A percentile compares a stretch with the other conserved stretches of the same genome.
Conservation (phyloP, 2,888 invertebrate genomes). For the Plusia festucae region DNA sequence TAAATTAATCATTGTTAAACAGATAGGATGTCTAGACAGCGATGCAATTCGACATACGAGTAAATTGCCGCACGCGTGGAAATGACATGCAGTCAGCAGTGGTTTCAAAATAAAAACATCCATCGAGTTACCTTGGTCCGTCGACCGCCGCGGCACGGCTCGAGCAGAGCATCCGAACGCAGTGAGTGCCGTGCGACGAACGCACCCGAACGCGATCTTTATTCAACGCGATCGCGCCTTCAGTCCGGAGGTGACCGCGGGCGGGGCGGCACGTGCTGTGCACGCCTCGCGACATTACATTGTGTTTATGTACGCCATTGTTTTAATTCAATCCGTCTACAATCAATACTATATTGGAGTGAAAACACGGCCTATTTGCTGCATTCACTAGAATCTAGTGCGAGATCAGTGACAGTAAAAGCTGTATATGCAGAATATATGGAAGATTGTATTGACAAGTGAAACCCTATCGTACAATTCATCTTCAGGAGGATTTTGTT, state of each 20-base stretch:
- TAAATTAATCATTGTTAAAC: slow-evolving; percentile 18
- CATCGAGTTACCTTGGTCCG: slow-evolving; percentile 64
- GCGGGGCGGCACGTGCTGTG: slow-evolving; percentile 88
- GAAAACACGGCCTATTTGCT: slow-evolving; percentile 75
- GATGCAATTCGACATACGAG: slow-evolving; percentile 26
- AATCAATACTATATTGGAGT: slow-evolving; percentile 82
- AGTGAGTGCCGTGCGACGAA: slow-evolving; percentile 75
- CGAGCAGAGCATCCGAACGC: slow-evolving; percentile 69
- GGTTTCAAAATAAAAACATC: slow-evolving; percentile 77
- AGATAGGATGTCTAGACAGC: slow-evolving; percentile 31
- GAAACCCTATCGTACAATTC: slow-evolving; percentile 83
- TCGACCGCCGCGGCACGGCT: slow-evolving; percentile 56
- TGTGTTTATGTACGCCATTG: slow-evolving; percentile 85
- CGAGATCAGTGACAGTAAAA: slow-evolving; percentile 68
- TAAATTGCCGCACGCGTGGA: slow-evolving; percentile 48
- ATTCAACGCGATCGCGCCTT: slow-evolving; percentile 65
- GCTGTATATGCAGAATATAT: slow-evolving; percentile 65
- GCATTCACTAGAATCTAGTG: slow-evolving; percentile 66
- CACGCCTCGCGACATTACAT: slow-evolving; percentile 86
- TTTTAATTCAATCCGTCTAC: slow-evolving; percentile 80
- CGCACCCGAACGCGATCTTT: slow-evolving; percentile 83
- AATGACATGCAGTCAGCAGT: slow-evolving; percentile 66
- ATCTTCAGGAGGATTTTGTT: slow-evolving; percentile 74
- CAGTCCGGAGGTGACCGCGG: slow-evolving; percentile 86
- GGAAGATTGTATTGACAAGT: slow-evolving; percentile 85